A percentile compares a stretch with the other conserved stretches of the same genome.
Conservation (phyloP, 2,888 invertebrate species). For the Acrobasis repandana region DNA sequence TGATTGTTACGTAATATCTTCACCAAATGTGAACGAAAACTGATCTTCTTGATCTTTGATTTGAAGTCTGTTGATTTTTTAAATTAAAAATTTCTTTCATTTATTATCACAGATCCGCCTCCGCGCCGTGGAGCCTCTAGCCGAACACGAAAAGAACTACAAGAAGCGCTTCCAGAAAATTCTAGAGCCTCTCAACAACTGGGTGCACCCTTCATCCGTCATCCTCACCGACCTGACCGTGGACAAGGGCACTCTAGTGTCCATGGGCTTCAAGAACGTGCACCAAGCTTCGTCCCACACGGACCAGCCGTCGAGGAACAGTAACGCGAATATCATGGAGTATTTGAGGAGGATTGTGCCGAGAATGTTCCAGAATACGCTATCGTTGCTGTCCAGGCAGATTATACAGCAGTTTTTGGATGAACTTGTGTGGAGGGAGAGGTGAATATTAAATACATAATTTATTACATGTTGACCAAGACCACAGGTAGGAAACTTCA, state of each 20-base stretch:
- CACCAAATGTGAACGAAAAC: no score
- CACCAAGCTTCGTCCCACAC: slow-evolving; percentile 84
- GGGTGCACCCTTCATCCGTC: slow-evolving; percentile 90
- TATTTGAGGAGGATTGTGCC: slow-evolving; percentile 93
- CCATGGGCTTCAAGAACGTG: slow-evolving; percentile 91
- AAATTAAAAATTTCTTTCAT: no score
- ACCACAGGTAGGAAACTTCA: no score
- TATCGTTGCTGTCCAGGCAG: slow-evolving; percentile 90
- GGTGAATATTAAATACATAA: slow-evolving; percentile 43
- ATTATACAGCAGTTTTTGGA: slow-evolving; percentile 96
- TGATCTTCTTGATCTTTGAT: no score
- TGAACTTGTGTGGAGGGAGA: slow-evolving; percentile 94
- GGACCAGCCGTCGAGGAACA: slow-evolving; percentile 77
- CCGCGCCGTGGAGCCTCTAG: slow-evolving; percentile 91
- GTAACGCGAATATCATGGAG: slow-evolving; percentile 92
- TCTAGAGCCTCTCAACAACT: slow-evolving; percentile 88
- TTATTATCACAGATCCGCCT: slow-evolving; percentile 84
- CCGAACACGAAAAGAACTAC: slow-evolving; percentile 90
- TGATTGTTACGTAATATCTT: no score
- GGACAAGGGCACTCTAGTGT: slow-evolving; percentile 89
- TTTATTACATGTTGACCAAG: background rate
- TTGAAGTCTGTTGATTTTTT: no score
- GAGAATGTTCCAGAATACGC: slow-evolving; percentile 94
- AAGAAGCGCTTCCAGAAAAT: slow-evolving; percentile 92
- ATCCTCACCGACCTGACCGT: slow-evolving; percentile 93